These are phyloP conservation scores for Trisateles emortualis DNA, from an alignment of 2,888 invertebrate genomes.

Conservation along the genomic window DNA sequence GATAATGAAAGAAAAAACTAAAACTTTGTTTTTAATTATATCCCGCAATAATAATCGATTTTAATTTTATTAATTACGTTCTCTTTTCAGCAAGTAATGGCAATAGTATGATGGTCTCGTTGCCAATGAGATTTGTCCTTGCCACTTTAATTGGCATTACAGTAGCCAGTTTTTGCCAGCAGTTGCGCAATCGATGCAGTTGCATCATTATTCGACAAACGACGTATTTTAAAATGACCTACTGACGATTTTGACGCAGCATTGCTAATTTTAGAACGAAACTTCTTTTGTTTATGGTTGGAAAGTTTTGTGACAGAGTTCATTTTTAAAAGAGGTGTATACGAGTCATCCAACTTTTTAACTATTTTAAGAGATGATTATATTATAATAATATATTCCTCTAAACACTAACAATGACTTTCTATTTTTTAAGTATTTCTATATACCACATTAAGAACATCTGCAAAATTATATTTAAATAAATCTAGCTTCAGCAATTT, in stretches of 20 bases:
- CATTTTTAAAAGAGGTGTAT: background rate
- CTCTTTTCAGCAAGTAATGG: slow-evolving; percentile 7
- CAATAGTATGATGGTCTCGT: slow-evolving; percentile 18
- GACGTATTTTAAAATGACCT: slow-evolving; percentile 58
- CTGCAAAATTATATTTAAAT: no score
- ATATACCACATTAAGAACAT: no score
- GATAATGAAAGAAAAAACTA: slow-evolving; percentile 27
- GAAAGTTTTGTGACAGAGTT: slow-evolving; percentile 14
- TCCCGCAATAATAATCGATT: background rate
- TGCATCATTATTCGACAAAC: slow-evolving; percentile 63
- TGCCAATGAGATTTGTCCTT: slow-evolving; percentile 43
- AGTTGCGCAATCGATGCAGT: slow-evolving; percentile 71
- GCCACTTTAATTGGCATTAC: slow-evolving; percentile 52
- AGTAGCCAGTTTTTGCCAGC: slow-evolving; percentile 67
- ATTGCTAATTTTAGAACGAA: slow-evolving; percentile 61
- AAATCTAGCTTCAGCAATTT: no score
- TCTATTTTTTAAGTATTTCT: no score
- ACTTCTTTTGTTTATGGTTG: slow-evolving; percentile 47
- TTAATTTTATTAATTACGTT: background rate
- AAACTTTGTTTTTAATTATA: slow-evolving; percentile 24
- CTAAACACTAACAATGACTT: no score
- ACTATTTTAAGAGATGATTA: no score
- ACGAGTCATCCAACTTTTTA: no score
- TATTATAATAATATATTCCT: background rate
- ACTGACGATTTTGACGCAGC: slow-evolving; percentile 53